phyloP scores from a whole-genome alignment of 2,888 invertebrate genomes.

The Barypeithes pellucidus region DNA sequence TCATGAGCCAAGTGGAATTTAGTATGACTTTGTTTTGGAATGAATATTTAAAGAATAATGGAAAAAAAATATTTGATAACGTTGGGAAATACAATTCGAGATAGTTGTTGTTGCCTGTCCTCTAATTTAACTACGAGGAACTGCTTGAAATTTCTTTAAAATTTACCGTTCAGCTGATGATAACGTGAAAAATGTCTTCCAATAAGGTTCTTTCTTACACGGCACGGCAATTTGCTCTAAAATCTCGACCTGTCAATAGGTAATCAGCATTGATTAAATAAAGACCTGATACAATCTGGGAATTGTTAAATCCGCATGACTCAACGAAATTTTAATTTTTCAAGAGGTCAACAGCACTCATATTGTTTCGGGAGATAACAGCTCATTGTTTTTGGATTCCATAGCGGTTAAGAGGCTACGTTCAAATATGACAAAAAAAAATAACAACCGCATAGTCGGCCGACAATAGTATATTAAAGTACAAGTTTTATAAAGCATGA shows the following conservation, averaged over 20 bases:
- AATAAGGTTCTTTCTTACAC: slow-evolving; percentile 13
- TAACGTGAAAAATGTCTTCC: neutral
- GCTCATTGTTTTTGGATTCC: slow-evolving; percentile 30
- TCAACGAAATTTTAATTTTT: slow-evolving; percentile 42
- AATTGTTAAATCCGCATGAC: slow-evolving; percentile 45
- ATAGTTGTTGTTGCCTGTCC: too few relatives aligned
- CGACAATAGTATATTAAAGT: too few relatives aligned
- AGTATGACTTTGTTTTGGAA: slow-evolving; percentile 22
- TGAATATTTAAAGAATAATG: too few relatives aligned
- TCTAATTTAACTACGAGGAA: neutral
- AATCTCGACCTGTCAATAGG: slow-evolving; percentile 44
- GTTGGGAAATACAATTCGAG: too few relatives aligned
- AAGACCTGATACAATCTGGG: slow-evolving; percentile 43
- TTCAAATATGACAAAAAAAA: neutral
- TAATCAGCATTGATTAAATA: slow-evolving; percentile 51
- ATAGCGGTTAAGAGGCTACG: slow-evolving; percentile 10
- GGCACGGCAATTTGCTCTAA: slow-evolving; percentile 28
- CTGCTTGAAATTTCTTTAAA: neutral
- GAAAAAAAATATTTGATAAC: too few relatives aligned
- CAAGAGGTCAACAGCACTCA: slow-evolving; percentile 45
- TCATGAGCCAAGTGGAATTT: slow-evolving; percentile 32
- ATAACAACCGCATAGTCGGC: too few relatives aligned
- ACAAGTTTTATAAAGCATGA: too few relatives aligned
- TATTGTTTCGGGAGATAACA: slow-evolving; percentile 40
- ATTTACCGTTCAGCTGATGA: neutral